Evolutionary conservation across 2,797 vertebrate genomes (phyloP), one percentile per base, ranked within the genome.

Genomic region (Girardinus metallicus): DNA sequence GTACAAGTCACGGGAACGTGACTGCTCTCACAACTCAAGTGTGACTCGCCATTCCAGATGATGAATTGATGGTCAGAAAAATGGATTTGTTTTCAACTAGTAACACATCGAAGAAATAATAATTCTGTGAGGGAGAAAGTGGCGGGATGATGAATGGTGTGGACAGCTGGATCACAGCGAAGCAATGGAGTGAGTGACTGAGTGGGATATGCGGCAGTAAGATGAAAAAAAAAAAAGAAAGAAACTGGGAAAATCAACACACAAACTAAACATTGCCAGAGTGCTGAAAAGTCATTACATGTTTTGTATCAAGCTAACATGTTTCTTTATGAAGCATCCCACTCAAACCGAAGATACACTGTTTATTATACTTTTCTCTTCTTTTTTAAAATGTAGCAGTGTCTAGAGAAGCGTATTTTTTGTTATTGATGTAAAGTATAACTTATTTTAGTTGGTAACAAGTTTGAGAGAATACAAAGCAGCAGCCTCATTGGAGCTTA

Each of bases 1-100:
- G 74, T 78, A 74, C 74, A 77, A 87, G 90, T 82, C 87, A 91
- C 93, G 85, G 87, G 91, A 93, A 93, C 87, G 86, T 85, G 86
- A 85, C 80, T 85, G 92, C 92, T 94, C 93, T 92, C 94, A 92
- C 95, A 95, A 95, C 92, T 95, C 86, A 89, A 94, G 92, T 95
- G 93, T 94, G 93, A 96, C 94, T 95, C 92, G 91, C 93, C 86
- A 89, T 94, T 94, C 92, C 86, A 94, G 94, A 95, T 96, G 95
- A 96, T 96, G 94, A 96, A 96, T 95, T 94, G 95, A 95, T 88
- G 93, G 95, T 93, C 94, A 94, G 94, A 93, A 89, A 96, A 96
- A 96, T 96, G 93, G 95, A 96, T 96, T 96, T 96, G 95, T 96
- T 96, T 96, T 95, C 93, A 94, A 95, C 95, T 95, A 94, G 94